Base-by-base conservation (phyloP, 2,113 vertebrate genomes). In the Manacus vitellinus region DNA sequence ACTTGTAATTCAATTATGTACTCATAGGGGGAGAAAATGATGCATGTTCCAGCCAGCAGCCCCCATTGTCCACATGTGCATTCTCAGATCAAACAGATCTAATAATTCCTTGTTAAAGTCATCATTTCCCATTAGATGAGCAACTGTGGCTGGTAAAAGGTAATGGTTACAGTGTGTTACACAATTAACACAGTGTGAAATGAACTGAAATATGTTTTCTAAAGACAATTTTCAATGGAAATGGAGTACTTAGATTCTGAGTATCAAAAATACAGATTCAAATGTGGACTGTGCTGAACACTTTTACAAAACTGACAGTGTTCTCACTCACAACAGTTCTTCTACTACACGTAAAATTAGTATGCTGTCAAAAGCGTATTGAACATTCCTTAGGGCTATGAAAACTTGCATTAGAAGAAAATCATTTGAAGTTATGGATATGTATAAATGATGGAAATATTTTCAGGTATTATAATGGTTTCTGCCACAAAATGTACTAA, bases 141-240 rank as follows among this genome's bases (percentile, higher is more conserved):
- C 94, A 97, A 98, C 96, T 97, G 94, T 87, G 80, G 51, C 96
- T 97, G 96, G 97, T 97, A 97, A 97, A 98, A 98, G 86, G 97
- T 98, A 98, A 97, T 97, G 96, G 97, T 97, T 98, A 98, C 96
- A 98, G 97, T 92, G 85, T 97, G 95, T 98, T 97, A 97, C 95
- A 97, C 97, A 97, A 98, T 98, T 98, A 98, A 97, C 92, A 96
- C 76, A 93, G 96, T 98, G 97, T 98, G 98, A 98, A 97, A 98
- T 98, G 97, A 98, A 95, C 95, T 95, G 91, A 97, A 98, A 91
- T 97, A 93, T 95, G 81, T 97, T 97, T 97, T 97, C 91, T 92
- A 95, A 94, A 94, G 88, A 93, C 65, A 63, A 97, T 97, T 97
- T 98, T 95, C 88, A 87, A 72, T 68, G 55, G 88, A 94, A 89